Base-by-base conservation (phyloP, 2,888 invertebrate species). In the Spodoptera picta region DNA sequence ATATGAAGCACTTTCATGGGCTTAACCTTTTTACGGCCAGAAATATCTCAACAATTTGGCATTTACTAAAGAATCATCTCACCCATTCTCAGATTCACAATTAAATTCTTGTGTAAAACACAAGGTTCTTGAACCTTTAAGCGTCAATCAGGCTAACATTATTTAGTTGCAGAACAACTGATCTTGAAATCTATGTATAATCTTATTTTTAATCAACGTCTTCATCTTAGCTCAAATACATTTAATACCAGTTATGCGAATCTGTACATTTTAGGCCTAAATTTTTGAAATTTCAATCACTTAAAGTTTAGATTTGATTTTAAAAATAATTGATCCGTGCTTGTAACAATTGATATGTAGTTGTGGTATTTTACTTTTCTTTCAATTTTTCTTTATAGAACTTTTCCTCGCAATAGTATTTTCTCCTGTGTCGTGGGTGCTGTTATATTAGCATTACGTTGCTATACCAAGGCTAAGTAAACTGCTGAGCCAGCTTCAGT, bases 11-110 rank as follows among this genome's bases (percentile, higher is more conserved):
- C 75, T 82, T 86, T 73, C 49, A 69, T 67, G 59, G 9, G 43
- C 71, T 54, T 62, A 69, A 80, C 68, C 77, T 81, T 85, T 86
- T 86, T 74, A 78, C 66, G 84, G 82, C 65, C 75, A 73, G 62
- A 73, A 75, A 72, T 75, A 65, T 69, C 48, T 46, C 42, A 52
- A 43, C 56, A 46, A 48, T 65, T 64, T 64, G 52, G 57, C 47
- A 62, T 59, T 65, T 52, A 45, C 11, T 19, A 31, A 23, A 49
- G 12, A 58, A 48, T 2, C 1, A 4, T 24, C 24, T 11, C 19
- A 6, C 51, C 44, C 64, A 59, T 59, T 56, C 53, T 47, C 19
- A 23, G 6, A 7, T 23, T 48, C 5, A 12, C 48, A 41, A 52
- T 50, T 14, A 36, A 52, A 36, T 50, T 43, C 12, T 72, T 12